phyloP scores from a whole-genome alignment of 2,113 vertebrate species.

The Puntigrus tetrazona region DNA sequence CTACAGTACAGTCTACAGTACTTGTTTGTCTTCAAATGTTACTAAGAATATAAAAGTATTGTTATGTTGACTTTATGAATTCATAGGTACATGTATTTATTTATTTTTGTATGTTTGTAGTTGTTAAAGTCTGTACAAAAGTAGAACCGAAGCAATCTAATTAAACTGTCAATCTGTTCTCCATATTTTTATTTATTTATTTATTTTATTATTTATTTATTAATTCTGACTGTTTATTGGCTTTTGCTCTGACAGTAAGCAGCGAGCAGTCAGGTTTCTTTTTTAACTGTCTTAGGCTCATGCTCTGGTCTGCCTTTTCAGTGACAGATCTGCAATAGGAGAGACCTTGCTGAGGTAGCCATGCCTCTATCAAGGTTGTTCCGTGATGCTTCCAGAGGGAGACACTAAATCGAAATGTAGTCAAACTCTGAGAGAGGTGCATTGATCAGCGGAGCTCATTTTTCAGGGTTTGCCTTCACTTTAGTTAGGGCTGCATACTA shows the following conservation, averaged over 20 bases:
- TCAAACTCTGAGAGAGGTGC: slow-evolving; percentile 23
- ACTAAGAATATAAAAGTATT: not conserved
- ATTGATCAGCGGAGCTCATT: slow-evolving; percentile 19
- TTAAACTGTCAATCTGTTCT: not conserved
- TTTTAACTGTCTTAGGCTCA: not conserved
- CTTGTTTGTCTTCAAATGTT: not conserved
- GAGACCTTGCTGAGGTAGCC: not conserved
- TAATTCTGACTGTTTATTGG: not conserved
- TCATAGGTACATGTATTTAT: no score
- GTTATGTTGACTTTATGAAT: not conserved
- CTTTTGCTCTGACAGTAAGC: not conserved
- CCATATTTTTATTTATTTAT: not conserved
- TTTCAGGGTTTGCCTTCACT: not conserved
- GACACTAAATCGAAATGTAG: slow-evolving; percentile 26
- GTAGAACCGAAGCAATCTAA: not conserved
- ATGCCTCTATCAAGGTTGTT: slow-evolving; percentile 5
- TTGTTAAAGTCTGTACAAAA: not conserved
- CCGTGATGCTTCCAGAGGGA: not conserved
- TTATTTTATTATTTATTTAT: not conserved
- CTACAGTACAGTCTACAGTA: no score
- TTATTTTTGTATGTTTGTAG: not conserved
- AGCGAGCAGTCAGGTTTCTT: not conserved
- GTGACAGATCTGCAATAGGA: not conserved
- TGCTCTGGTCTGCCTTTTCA: not conserved
- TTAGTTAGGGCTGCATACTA: not conserved